Evolutionary conservation across 2,113 vertebrate genomes (phyloP).

Genomic region (Promerops cafer): DNA sequence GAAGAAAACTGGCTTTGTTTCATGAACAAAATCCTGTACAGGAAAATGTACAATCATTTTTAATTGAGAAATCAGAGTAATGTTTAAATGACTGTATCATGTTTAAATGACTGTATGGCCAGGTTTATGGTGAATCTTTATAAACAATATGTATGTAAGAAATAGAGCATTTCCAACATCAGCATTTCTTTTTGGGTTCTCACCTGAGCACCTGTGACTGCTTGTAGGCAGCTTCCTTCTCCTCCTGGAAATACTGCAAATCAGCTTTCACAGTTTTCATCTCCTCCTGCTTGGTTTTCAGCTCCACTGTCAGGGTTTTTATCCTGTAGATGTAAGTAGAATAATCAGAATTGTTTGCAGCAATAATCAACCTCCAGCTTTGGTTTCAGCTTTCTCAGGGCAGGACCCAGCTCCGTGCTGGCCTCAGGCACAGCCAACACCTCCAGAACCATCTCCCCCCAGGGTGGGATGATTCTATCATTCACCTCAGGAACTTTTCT

Average conservation of each 20-base stretch:
- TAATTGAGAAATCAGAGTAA: neutral
- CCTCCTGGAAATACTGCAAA: slow-evolving; percentile 52
- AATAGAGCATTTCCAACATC: neutral
- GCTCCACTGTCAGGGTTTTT: slow-evolving; percentile 54
- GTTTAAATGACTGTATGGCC: neutral
- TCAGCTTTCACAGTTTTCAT: slow-evolving; percentile 58
- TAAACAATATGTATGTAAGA: neutral
- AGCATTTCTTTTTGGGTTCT: neutral
- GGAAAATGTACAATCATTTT: neutral
- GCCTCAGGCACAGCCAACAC: neutral
- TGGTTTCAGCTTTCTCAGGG: neutral
- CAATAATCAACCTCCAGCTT: neutral
- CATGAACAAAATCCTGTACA: neutral
- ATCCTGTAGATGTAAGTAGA: slow-evolving; percentile 61
- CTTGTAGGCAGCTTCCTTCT: slow-evolving; percentile 67
- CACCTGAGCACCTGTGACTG: slow-evolving; percentile 74
- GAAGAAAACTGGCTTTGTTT: neutral
- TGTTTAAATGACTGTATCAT: neutral
- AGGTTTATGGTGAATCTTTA: neutral
- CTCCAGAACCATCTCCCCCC: neutral
- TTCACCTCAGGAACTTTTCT: neutral
- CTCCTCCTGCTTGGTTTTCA: slow-evolving; percentile 68
- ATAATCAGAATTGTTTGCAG: neutral
- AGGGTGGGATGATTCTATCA: neutral
- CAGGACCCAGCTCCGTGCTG: neutral